Evolutionary conservation across 2,113 vertebrate genomes (phyloP), one percentile per base, ranked within the genome.

Genomic region (Protomyctophum bolini): DNA sequence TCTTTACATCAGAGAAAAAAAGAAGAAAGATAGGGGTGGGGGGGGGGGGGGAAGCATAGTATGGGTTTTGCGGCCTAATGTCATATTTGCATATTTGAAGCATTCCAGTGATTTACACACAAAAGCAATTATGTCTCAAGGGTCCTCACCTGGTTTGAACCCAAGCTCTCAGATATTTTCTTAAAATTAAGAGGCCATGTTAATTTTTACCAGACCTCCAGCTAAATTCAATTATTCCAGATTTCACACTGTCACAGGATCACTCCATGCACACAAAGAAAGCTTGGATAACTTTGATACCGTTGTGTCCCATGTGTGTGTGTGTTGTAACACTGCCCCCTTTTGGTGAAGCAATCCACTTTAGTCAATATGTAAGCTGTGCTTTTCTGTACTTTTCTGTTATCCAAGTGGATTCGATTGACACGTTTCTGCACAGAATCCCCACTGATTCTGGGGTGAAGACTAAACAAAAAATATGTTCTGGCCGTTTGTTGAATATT

Each of bases 71-170:
- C 68, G 80, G 70, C 65, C 72, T 72, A 10, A 0, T 41, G 6
- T n/a, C 48, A 33, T 2, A 78, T 87, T 86, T 80, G 74, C 80
- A 88, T 87, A 80, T 83, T 77, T 50, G 63, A 80, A 55, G 77
- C 81, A 89, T 89, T 87, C 77, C 80, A 64, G 77, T 80, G 83
- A 86, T 90, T 90, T 87, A 82, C 81, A 75, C 83, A 58, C 6
- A 72, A 75, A 81, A 65, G 88, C 86, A 89, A 92, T 91, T 91
- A 79, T 71, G 80, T 89, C 85, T 89, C 70, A 65, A 88, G 90
- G 86, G 86, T 73, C 46, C 67, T 82, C 88, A 91, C 89, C 92
- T 90, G 88, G 76, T 80, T 66, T 83, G 72, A 83, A 84, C 83
- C 82, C 73, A 79, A 83, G 59, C 71, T 81, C 79, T 88, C 81